Evolutionary conservation across 2,888 invertebrate species (phyloP), one percentile per base, ranked within the genome.

Genomic region (Graphium colonna): DNA sequence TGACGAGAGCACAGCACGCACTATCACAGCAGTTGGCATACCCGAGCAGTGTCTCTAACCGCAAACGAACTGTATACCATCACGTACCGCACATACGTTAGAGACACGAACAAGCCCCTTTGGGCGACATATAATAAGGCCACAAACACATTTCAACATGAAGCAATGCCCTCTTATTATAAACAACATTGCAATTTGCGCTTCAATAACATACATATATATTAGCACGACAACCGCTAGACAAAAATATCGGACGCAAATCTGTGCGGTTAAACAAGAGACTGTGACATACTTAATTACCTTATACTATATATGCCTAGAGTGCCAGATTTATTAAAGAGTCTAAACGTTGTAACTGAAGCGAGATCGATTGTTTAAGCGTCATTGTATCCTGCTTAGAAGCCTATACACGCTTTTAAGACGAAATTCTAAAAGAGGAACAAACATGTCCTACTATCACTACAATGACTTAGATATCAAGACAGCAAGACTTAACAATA

Each of bases 81-180:
- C 57, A 56, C 63, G 64, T 63, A 68, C 59, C 65, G n/a, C n/a
- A n/a, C n/a, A n/a, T n/a, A n/a, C n/a, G 58, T 64, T 57, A 72
- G 73, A 71, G 67, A 68, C 76, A 60, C 12, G n/a, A n/a, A 57
- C 75, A 64, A 73, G 79, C 79, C 79, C 82, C 79, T 63, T 60
- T 58, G 80, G 84, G 80, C 78, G 79, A 82, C 82, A 78, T 75
- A 77, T 74, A 69, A 75, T 88, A 89, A 89, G 89, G 89, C 89
- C 89, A 88, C 89, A 81, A 87, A 88, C 74, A 80, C 82, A 85
- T 79, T 75, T 77, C 47, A 75, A 78, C 74, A 71, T 75, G 77
- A 85, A 87, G 85, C 85, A 61, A 76, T 72, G 69, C 71, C 67
- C 67, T 68, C 75, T 69, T 71, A 71, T 63, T 63, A 69, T 60